Evolutionary conservation across 30 jellyfish, hydroid and myxozoan genomes (phyloP).

Genomic region (Rhopilema esculentum): DNA sequence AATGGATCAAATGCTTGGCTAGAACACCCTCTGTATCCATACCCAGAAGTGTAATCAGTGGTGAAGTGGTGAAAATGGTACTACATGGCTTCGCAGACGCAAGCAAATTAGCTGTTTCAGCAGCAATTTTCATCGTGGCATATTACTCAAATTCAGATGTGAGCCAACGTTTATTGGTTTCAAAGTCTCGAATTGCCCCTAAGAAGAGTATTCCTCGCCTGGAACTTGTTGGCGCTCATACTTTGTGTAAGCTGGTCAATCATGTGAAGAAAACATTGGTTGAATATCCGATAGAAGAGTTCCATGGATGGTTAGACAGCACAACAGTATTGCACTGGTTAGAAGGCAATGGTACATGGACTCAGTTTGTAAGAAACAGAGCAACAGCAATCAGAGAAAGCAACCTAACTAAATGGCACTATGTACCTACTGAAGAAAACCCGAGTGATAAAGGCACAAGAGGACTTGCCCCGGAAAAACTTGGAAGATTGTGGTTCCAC

Average conservation of each 20-base stretch:
- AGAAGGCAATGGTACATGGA: constrained; percentile 71
- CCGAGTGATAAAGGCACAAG: constrained; percentile 78
- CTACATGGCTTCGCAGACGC: constrained; percentile 62
- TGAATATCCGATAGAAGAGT: constrained; percentile 34
- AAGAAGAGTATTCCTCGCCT: constrained; percentile 63
- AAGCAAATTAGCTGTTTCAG: constrained; percentile 47
- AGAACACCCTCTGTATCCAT: not conserved
- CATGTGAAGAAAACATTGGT: constrained; percentile 55
- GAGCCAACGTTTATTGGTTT: constrained; percentile 50
- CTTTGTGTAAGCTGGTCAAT: constrained; percentile 33
- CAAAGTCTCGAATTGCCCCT: constrained; percentile 64
- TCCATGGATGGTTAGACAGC: constrained; percentile 80
- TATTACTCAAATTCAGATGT: constrained; percentile 21
- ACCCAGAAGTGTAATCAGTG: constrained; percentile 50
- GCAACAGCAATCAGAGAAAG: constrained; percentile 53
- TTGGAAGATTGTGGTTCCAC: constrained; percentile 71
- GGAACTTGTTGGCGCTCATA: constrained; percentile 71
- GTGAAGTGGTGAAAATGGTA: constrained; percentile 43
- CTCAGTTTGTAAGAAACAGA: constrained; percentile 79
- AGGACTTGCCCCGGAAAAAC: constrained; percentile 60
- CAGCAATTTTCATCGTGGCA: constrained; percentile 35
- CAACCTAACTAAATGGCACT: constrained; percentile 56
- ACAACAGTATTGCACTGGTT: constrained; percentile 80
- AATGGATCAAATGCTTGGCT: constrained; percentile 47
- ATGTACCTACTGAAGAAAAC: constrained; percentile 74